Base-by-base conservation (phyloP, 2,888 invertebrate species). In the Zelleria hepariella region DNA sequence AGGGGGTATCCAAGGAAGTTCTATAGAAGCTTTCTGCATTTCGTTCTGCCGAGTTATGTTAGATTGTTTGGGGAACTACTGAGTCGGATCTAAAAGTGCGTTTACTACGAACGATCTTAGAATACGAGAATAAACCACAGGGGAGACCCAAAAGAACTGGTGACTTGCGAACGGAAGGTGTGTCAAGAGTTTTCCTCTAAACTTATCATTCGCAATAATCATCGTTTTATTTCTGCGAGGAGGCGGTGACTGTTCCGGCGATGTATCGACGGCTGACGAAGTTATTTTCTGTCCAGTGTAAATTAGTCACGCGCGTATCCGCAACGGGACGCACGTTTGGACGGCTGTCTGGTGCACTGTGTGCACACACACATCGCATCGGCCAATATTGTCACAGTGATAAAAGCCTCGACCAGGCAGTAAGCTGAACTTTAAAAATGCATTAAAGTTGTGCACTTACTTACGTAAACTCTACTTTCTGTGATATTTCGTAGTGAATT, bases 221-320 rank as follows among this genome's bases (percentile, higher is more conserved):
- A 42, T 42, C 23, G 55, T 32, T 55, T 32, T 55, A 32, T 25
- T 57, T 57, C 57, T 48, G 57, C 18, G 57, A 86, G 86, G 74
- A 73, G 75, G 77, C 78, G 80, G 77, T 84, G 86, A 84, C 85
- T 10, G 77, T n/a, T 73, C 69, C 68, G 70, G 64, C 73, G 74
- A 68, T 83, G 85, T 85, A 83, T 86, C 86, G 85, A 78, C 69
- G 73, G 77, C 83, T 86, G 86, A 83, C 86, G 80, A 80, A 85
- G 86, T 23, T 87, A 87, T 87, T 87, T 87, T 42, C 32, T 42
- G 32, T 15, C 32, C 32, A 42, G 86, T 87, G 87, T 81, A 73
- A 78, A 83, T 87, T 87, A 87, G 87, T 87, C 87, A 88, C 85
- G 73, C 85, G 78, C 77, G 84, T 83, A 86, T 86, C 86, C 86